phyloP scores from a whole-genome alignment of 2,113 vertebrate species.

The Talpa occidentalis region DNA sequence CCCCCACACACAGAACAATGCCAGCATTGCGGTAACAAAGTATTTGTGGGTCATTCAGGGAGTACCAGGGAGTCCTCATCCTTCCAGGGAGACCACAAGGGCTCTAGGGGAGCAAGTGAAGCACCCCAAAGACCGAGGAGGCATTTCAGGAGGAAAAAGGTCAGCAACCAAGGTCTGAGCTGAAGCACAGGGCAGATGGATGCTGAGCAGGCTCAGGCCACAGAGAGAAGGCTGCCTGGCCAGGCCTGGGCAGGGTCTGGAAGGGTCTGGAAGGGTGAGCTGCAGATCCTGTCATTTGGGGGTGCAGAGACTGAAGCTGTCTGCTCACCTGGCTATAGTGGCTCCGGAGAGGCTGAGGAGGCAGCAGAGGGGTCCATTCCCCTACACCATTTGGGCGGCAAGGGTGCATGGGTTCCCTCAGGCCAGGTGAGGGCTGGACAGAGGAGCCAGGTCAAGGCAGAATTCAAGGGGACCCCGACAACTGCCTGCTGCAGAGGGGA shows the following conservation, averaged over 20 bases:
- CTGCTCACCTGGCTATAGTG: not conserved
- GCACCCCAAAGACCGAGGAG: not conserved
- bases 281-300: not conserved
- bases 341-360: no score
- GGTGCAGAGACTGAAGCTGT: not conserved
- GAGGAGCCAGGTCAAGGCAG: not conserved
- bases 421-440: not conserved
- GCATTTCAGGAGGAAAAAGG: not conserved
- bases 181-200: not conserved
- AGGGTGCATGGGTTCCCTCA: not conserved
- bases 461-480: not conserved
- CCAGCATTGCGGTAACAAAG: no score
- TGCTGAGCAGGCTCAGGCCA: rapidly evolving
- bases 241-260: not conserved
- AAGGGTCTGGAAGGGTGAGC: not conserved
- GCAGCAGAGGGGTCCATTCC: no score
- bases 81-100: not conserved
- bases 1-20: no score
- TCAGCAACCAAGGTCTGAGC: not conserved
- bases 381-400: not conserved
- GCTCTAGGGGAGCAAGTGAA: not conserved
- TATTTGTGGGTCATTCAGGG: not conserved
- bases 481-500: no score
- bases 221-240: rapidly evolving
- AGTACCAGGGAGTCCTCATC: not conserved